These are phyloP conservation scores for Noturus placidus DNA, from an alignment of 2,113 vertebrate genomes.

Conservation along the genomic window DNA sequence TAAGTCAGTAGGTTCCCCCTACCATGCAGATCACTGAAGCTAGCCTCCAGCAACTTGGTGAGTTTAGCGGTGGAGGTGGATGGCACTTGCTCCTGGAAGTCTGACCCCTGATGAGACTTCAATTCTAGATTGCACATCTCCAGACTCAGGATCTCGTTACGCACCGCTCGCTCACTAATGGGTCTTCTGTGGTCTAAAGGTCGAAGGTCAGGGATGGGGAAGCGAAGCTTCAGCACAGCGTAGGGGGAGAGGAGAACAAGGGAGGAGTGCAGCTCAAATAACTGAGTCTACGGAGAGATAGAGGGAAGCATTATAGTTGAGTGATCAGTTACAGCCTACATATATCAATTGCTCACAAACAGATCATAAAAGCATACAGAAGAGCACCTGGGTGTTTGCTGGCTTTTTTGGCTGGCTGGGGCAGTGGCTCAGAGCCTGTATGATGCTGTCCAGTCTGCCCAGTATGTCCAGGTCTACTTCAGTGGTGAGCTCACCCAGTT, in stretches of 20 bases:
- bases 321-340: background rate
- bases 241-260: constrained; percentile 76
- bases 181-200: constrained; percentile 72
- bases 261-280: constrained; percentile 60
- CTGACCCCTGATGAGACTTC: constrained; percentile 73
- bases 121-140: constrained; percentile 79
- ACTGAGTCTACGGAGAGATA: constrained; percentile 33
- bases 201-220: constrained; percentile 85
- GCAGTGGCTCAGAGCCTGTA: constrained; percentile 66
- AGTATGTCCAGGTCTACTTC: constrained; percentile 76
- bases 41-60: constrained; percentile 75
- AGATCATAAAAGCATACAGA: background rate
- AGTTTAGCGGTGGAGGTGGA: constrained; percentile 52
- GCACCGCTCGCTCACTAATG: constrained; percentile 71
- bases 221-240: constrained; percentile 76
- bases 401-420: constrained; percentile 55
- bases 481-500: constrained; percentile 70
- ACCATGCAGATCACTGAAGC: constrained; percentile 86
- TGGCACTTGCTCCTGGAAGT: constrained; percentile 58
- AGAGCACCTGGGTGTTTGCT: constrained; percentile 59
- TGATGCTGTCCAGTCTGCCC: constrained; percentile 67
- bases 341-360: no score
- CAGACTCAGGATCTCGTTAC: constrained; percentile 77
- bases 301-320: background rate
- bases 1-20: constrained; percentile 11